phyloP scores from a whole-genome alignment of 2,888 invertebrate species.

The Neoitamus cyanurus region DNA sequence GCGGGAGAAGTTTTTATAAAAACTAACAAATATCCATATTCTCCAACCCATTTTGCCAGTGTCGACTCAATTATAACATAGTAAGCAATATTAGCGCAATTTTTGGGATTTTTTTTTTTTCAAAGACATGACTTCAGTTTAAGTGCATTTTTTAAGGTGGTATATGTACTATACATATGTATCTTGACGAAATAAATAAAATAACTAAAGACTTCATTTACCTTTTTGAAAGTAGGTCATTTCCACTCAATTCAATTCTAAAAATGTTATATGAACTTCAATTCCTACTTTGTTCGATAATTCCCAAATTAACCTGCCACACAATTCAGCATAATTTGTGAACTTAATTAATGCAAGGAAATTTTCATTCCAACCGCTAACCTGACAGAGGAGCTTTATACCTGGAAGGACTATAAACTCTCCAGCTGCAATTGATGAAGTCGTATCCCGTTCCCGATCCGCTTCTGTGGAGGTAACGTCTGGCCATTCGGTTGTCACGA shows the following conservation, averaged over 20 bases:
- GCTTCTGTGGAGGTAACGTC: not conserved
- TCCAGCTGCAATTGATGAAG: slow-evolving; percentile 22
- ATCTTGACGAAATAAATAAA: too few species aligned
- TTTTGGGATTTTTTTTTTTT: too few species aligned
- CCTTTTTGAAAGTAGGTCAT: not conserved
- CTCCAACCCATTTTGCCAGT: too few species aligned
- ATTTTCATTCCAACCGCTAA: not conserved
- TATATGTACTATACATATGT: too few species aligned
- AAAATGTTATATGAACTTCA: not conserved
- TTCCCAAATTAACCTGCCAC: not conserved
- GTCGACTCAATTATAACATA: too few species aligned
- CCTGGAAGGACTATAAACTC: slow-evolving; percentile 51
- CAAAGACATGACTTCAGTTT: too few species aligned
- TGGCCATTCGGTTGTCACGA: slow-evolving; percentile 36
- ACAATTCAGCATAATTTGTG: not conserved
- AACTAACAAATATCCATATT: too few species aligned
- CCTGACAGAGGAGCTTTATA: not conserved
- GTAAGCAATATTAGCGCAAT: too few species aligned
- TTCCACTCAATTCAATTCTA: not conserved
- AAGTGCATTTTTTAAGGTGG: too few species aligned
- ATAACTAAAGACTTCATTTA: too few species aligned
- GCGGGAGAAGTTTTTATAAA: too few species aligned
- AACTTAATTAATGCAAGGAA: slow-evolving; percentile 6
- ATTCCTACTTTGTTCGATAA: not conserved
- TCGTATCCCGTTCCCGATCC: not conserved